phyloP scores from a whole-genome alignment of 2,797 vertebrate genomes.

The Poeciliopsis paucimaculata region DNA sequence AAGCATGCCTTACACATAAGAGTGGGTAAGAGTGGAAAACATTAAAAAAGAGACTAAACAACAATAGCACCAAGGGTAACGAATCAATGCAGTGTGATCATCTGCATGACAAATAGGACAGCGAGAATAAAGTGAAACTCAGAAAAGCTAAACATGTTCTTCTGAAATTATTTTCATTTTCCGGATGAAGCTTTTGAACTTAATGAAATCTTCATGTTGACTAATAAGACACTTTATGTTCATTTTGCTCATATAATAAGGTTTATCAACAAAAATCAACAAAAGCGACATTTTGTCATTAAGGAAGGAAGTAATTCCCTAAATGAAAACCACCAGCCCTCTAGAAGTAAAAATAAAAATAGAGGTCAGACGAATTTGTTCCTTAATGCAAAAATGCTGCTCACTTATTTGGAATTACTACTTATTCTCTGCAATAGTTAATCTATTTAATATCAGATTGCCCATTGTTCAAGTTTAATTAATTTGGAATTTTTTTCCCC shows the following conservation, averaged over 20 bases:
- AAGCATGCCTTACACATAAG: conserved; percentile 16
- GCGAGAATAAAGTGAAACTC: not conserved
- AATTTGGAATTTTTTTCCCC: not conserved
- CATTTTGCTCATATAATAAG: not conserved
- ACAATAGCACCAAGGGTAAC: conserved; percentile 18
- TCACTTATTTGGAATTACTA: not conserved
- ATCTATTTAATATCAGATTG: not conserved
- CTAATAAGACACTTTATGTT: not conserved
- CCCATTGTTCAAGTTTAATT: not conserved
- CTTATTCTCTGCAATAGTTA: not conserved
- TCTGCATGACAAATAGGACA: not conserved
- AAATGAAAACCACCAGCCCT: not conserved
- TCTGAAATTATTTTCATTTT: not conserved
- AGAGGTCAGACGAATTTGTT: not conserved
- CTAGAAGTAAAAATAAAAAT: not conserved
- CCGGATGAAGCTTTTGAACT: not conserved
- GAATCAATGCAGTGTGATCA: conserved; percentile 20
- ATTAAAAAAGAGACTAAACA: not conserved
- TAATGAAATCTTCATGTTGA: not conserved
- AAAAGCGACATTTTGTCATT: not conserved
- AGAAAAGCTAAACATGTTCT: not conserved
- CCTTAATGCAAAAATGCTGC: not conserved
- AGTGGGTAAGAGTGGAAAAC: conserved; percentile 20
- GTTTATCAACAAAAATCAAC: not conserved
- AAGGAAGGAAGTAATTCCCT: not conserved